phyloP scores from a whole-genome alignment of 2,888 invertebrate species.

The Dinocampus coccinellae region DNA sequence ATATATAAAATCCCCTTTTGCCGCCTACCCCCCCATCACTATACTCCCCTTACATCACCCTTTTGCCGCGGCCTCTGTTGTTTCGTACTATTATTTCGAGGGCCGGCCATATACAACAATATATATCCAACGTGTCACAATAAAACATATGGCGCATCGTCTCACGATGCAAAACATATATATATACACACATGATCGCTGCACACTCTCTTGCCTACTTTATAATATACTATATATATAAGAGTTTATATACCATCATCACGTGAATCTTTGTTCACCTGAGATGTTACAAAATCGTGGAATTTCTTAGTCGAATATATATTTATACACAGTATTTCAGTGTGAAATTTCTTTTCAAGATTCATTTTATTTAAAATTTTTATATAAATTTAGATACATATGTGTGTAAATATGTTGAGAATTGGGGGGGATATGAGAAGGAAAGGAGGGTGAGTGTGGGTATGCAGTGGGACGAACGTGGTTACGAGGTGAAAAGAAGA shows the following conservation, averaged over 20 bases:
- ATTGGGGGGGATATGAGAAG: not conserved
- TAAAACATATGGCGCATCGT: constrained; percentile 51
- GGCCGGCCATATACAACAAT: constrained; percentile 47
- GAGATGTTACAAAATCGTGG: constrained; percentile 45
- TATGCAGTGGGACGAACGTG: not conserved
- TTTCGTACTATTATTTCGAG: constrained; percentile 56
- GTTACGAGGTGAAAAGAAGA: not conserved
- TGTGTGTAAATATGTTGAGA: not conserved
- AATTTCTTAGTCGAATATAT: constrained; percentile 37
- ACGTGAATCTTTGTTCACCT: constrained; percentile 40
- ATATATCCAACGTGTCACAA: constrained; percentile 49
- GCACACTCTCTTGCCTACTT: not conserved
- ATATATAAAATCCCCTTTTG: no score
- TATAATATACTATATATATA: constrained; percentile 14
- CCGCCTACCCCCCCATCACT: no score
- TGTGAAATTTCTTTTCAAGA: constrained; percentile 10
- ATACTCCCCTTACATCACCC: no score
- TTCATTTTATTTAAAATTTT: not conserved
- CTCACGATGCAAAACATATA: constrained; percentile 37
- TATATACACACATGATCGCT: constrained; percentile 31
- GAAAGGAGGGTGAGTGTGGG: not conserved
- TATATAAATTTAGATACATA: not conserved
- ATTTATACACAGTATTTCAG: not conserved
- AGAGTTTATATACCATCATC: constrained; percentile 19
- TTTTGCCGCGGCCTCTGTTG: constrained; percentile 44